Conservation (phyloP, 1,140 invertebrate genomes). For the Glossosoma conforme region DNA sequence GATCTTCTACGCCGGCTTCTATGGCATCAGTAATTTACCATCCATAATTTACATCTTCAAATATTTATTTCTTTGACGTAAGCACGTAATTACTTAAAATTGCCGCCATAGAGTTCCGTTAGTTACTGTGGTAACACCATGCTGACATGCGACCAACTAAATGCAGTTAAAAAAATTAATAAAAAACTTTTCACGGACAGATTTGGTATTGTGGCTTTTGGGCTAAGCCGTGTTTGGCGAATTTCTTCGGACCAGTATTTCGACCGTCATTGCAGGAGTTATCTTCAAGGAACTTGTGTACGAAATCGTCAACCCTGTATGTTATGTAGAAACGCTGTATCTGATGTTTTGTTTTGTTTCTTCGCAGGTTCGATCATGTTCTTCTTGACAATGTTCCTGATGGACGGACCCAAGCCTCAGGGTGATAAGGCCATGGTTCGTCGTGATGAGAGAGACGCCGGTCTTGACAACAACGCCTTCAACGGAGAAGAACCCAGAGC, state of each 20-base stretch:
- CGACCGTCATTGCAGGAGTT: no score
- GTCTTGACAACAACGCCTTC: conserved; percentile 45
- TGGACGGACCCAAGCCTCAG: conserved; percentile 53
- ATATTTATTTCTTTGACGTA: no score
- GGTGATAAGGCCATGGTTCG: conserved; percentile 14
- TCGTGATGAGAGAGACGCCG: conserved; percentile 31
- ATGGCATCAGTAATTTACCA: conserved; percentile 79
- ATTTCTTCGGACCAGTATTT: no score
- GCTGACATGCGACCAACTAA: no score
- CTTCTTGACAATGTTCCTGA: conserved; percentile 65
- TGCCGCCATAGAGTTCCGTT: no score
- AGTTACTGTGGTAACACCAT: neutral
- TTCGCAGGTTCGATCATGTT: conserved; percentile 63
- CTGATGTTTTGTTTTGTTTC: conserved; percentile 13
- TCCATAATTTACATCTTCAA: no score
- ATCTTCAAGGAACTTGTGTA: neutral
- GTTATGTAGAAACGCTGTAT: no score
- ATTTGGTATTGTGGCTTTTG: no score
- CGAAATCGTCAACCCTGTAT: neutral
- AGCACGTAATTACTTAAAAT: no score
- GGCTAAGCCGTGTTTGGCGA: no score
- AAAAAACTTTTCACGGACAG: no score
- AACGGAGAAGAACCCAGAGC: conserved; percentile 38
- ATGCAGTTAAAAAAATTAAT: neutral
- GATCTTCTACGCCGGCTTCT: conserved; percentile 83